phyloP scores from a whole-genome alignment of 2,797 vertebrate genomes.

The Paratrypauchen microcephalus region DNA sequence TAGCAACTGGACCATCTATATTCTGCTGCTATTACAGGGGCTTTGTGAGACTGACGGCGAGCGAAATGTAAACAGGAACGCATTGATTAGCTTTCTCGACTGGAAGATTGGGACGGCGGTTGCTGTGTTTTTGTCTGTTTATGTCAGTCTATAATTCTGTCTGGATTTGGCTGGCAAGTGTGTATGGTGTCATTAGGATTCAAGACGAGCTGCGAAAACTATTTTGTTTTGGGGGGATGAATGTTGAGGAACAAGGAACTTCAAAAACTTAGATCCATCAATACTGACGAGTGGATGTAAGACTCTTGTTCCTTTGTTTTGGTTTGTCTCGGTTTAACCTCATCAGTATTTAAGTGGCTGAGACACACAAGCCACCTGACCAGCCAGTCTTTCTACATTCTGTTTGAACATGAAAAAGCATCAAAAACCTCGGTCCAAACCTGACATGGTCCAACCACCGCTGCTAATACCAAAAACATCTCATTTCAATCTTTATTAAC shows the following conservation, averaged over 20 bases:
- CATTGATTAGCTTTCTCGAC: conserved; percentile 54
- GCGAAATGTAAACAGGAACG: conserved; percentile 62
- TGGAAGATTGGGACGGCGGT: conserved; percentile 34
- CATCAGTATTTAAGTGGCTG: not conserved
- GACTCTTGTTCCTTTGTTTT: conserved; percentile 25
- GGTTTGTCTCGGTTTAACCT: conserved; percentile 24
- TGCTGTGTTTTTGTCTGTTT: conserved; percentile 24
- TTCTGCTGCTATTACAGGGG: conserved; percentile 48
- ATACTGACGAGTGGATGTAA: not conserved
- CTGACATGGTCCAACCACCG: no score
- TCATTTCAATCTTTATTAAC: no score
- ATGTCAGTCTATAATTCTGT: conserved; percentile 20
- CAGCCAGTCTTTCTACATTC: no score
- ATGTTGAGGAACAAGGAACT: conserved; percentile 31
- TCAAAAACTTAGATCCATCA: conserved; percentile 31
- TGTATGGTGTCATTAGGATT: conserved; percentile 31
- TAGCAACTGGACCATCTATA: conserved; percentile 57
- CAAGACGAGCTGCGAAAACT: conserved; percentile 22
- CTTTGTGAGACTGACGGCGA: conserved; percentile 57
- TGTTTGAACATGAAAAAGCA: no score
- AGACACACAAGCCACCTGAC: conserved; percentile 24
- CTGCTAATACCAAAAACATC: no score
- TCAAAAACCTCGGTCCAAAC: no score
- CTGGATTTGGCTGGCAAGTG: conserved; percentile 29
- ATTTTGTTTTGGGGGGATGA: conserved; percentile 38